These are phyloP conservation scores for Deroptyus accipitrinus DNA, from an alignment of 2,113 vertebrate genomes.

Conservation along the genomic window DNA sequence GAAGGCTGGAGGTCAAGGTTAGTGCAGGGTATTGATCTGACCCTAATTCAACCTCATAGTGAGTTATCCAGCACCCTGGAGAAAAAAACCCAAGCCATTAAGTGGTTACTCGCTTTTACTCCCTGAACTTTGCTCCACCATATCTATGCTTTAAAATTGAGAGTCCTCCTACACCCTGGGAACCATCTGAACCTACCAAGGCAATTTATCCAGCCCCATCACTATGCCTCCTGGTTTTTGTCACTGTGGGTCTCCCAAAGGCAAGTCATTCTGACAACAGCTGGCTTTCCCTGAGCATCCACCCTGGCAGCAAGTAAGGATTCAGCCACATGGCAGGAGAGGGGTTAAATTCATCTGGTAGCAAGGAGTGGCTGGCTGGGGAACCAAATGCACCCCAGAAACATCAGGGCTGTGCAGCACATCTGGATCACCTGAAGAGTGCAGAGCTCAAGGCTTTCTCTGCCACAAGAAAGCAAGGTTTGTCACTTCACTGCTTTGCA, in stretches of 20 bases:
- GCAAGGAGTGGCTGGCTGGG: background rate
- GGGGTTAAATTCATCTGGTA: background rate
- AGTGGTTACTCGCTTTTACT: fast-evolving
- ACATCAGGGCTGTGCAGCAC: background rate
- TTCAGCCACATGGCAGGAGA: background rate
- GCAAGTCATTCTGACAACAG: background rate
- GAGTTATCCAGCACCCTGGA: background rate
- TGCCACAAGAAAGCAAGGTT: background rate
- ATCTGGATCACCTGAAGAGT: background rate
- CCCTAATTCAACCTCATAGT: background rate
- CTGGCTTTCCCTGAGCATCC: background rate
- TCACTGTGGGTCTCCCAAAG: background rate
- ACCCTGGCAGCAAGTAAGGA: background rate
- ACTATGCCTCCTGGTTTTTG: background rate
- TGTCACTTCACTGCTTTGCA: background rate
- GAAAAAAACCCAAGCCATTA: background rate
- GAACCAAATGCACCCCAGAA: background rate
- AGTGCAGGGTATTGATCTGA: background rate
- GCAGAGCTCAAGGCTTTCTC: background rate
- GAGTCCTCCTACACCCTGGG: background rate
- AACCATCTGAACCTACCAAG: background rate
- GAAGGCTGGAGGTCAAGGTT: background rate
- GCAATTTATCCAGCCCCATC: background rate
- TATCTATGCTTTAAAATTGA: background rate
- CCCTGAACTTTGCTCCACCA: background rate